Conservation (phyloP, 2,888 invertebrate species). For the Acrobasis suavella region DNA sequence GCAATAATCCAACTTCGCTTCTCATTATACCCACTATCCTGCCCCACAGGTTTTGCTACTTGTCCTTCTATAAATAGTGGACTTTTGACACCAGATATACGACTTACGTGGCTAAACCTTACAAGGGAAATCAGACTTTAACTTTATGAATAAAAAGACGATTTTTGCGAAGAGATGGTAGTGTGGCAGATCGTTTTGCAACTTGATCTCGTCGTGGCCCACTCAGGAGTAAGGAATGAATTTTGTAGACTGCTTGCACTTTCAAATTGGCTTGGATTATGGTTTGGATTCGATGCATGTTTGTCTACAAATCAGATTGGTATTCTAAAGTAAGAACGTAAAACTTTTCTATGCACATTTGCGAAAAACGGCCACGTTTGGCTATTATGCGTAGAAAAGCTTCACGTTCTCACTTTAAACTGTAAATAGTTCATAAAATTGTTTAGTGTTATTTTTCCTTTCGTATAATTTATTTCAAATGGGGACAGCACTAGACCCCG, state of each 20-base stretch:
- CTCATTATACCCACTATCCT: constrained; percentile 65
- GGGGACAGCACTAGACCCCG: too few species aligned
- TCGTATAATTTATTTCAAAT: too few species aligned
- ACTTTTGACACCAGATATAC: constrained; percentile 36
- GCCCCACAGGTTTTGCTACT: constrained; percentile 72
- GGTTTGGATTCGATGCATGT: constrained; percentile 49
- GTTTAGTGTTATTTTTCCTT: too few species aligned
- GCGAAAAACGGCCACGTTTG: too few species aligned
- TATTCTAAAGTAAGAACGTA: background rate
- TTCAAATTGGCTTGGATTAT: constrained; percentile 65
- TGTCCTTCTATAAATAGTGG: constrained; percentile 72
- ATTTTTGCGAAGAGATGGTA: constrained; percentile 30
- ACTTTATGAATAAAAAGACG: constrained; percentile 31
- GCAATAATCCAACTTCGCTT: constrained; percentile 59
- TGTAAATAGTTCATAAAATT: too few species aligned
- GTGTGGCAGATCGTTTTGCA: constrained; percentile 33
- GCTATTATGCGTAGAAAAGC: too few species aligned
- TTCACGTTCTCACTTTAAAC: too few species aligned
- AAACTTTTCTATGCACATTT: too few species aligned
- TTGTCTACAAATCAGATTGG: constrained; percentile 37
- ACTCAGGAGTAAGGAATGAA: constrained; percentile 70
- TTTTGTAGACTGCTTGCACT: constrained; percentile 74
- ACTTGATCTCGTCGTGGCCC: constrained; percentile 56
- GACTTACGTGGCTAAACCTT: constrained; percentile 30
- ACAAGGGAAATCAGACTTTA: constrained; percentile 39